These are phyloP conservation scores for Cygnus olor DNA, from an alignment of 2,797 vertebrate genomes.

Conservation along the genomic window DNA sequence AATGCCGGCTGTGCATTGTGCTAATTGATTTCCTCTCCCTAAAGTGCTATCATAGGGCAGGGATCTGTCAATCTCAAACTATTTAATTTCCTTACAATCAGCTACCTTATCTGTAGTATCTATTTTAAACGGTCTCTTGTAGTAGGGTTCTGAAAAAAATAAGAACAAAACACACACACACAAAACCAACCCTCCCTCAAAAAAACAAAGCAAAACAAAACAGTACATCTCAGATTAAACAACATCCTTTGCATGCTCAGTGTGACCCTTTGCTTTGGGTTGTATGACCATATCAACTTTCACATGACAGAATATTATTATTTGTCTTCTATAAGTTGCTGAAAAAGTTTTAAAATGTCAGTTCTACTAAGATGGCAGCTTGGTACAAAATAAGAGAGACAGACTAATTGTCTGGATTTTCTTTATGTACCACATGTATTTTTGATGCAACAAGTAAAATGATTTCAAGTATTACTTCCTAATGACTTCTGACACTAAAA, in stretches of 20 bases:
- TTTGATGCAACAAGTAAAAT: neutral
- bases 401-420: neutral
- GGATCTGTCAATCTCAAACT: neutral
- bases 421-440: neutral
- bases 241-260: neutral
- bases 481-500: neutral
- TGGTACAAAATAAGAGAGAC: neutral
- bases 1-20: neutral
- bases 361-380: neutral
- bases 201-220: neutral
- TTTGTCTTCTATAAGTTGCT: neutral
- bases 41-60: neutral
- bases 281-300: neutral
- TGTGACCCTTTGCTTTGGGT: neutral
- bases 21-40: neutral
- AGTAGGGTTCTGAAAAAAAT: rapidly evolving
- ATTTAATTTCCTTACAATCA: neutral
- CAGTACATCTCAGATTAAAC: neutral
- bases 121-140: neutral
- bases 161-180: too few species aligned
- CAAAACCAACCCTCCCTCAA: too few species aligned
- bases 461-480: neutral
- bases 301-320: neutral
- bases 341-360: neutral
- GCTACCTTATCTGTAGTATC: neutral